Evolutionary conservation across 2,113 vertebrate genomes (phyloP).

Genomic region (Aegithalos caudatus): DNA sequence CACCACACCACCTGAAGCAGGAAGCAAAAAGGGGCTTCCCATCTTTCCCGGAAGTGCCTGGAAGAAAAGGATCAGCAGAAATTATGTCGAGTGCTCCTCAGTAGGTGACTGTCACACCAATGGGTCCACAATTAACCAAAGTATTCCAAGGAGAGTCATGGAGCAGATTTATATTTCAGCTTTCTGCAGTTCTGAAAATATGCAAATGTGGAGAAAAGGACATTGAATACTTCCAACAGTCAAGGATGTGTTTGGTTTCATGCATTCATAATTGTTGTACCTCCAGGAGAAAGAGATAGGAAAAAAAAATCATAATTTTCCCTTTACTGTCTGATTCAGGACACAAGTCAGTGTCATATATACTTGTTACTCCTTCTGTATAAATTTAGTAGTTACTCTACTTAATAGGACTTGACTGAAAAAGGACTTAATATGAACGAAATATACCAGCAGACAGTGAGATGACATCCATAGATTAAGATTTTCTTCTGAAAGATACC

Average conservation of each 20-base stretch:
- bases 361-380: not conserved
- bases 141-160: not conserved
- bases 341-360: not conserved
- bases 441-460: not conserved
- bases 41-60: not conserved
- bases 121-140: not conserved
- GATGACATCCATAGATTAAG: not conserved
- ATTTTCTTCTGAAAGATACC: not conserved
- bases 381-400: not conserved
- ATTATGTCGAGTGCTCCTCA: not conserved
- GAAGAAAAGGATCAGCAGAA: not conserved
- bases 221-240: not conserved
- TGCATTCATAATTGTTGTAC: not conserved
- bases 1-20: not conserved
- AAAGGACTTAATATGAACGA: not conserved
- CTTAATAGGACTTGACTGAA: not conserved
- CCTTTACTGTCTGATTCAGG: not conserved
- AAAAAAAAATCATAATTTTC: not conserved
- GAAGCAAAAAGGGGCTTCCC: accelerated
- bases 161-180: not conserved
- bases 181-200: not conserved
- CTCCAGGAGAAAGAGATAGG: not conserved
- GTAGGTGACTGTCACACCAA: not conserved
- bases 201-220: not conserved
- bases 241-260: not conserved